Conservation (phyloP, 2,888 invertebrate genomes). For the Dynastes grantii region DNA sequence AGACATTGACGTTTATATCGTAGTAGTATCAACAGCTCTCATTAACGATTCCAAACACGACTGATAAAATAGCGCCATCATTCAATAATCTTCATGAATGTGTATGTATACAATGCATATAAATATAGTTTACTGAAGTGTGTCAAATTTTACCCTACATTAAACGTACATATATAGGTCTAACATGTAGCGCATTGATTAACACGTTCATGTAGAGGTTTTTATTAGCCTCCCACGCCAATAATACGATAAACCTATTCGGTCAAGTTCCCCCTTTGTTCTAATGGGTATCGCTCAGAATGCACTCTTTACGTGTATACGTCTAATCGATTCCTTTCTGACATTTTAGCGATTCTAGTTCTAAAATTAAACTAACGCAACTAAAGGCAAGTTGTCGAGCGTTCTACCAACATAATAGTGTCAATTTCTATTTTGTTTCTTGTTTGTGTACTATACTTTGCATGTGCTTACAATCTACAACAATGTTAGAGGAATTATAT, state of each 20-base stretch:
- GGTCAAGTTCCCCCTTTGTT: conserved; percentile 15
- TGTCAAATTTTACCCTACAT: conserved; percentile 20
- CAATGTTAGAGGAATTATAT: too few relatives aligned
- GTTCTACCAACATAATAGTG: too few relatives aligned
- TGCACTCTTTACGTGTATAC: conserved; percentile 5
- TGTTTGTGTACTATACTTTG: background rate
- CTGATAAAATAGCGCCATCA: background rate
- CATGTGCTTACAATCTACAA: too few relatives aligned
- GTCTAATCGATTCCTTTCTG: conserved; percentile 23
- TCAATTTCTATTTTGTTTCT: too few relatives aligned
- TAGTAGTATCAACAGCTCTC: too few relatives aligned
- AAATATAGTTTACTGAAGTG: background rate
- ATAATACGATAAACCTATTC: conserved; percentile 4
- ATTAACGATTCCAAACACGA: background rate
- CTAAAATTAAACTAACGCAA: conserved; percentile 30
- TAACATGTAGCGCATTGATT: background rate
- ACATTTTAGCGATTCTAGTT: conserved; percentile 30
- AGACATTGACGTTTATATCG: too few relatives aligned
- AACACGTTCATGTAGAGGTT: background rate
- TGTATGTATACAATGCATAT: background rate
- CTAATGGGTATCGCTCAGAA: background rate
- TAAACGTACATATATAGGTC: background rate
- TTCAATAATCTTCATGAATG: background rate
- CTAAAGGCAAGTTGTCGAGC: background rate
- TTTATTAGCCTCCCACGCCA: conserved; percentile 11